These are phyloP conservation scores for Melanogrammus aeglefinus DNA, from an alignment of 2,797 vertebrate genomes.

Conservation along the genomic window DNA sequence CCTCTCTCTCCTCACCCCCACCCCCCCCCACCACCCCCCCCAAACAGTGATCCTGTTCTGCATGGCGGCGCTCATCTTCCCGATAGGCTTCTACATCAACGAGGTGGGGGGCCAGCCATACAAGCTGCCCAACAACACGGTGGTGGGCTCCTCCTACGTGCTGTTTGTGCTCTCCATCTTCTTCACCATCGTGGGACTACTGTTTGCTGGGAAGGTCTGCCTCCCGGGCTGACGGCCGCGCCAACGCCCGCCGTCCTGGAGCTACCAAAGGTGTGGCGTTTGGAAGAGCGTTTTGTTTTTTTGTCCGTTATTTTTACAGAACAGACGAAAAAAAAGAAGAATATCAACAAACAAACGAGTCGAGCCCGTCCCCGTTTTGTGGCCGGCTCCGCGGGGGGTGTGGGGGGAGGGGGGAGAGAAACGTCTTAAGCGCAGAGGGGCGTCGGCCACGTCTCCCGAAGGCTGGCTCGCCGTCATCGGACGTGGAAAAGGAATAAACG, in stretches of 20 bases:
- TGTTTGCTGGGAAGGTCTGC: conserved; percentile 98
- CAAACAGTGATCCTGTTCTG: conserved; percentile 96
- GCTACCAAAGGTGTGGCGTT: neutral
- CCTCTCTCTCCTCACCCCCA: neutral
- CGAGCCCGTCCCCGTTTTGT: neutral
- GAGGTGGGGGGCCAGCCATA: conserved; percentile 99
- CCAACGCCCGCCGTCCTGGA: neutral
- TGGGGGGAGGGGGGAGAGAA: too few species aligned
- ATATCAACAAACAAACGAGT: neutral
- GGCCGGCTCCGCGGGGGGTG: too few species aligned
- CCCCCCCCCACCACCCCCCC: too few species aligned
- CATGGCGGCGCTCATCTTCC: conserved; percentile 99
- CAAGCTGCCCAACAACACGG: conserved; percentile 98
- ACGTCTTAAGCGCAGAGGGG: neutral
- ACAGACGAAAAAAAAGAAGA: neutral
- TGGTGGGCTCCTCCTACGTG: conserved; percentile 97
- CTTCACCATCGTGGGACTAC: conserved; percentile 99
- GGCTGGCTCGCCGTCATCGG: neutral
- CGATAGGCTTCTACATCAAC: conserved; percentile 99
- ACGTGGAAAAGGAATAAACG: neutral
- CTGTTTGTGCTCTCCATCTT: conserved; percentile 99
- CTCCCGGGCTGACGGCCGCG: conserved; percentile 85
- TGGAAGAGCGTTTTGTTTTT: neutral
- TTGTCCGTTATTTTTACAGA: neutral
- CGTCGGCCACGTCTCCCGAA: neutral